phyloP scores from a whole-genome alignment of 2,888 invertebrate genomes.

The Cosmopolites sordidus region DNA sequence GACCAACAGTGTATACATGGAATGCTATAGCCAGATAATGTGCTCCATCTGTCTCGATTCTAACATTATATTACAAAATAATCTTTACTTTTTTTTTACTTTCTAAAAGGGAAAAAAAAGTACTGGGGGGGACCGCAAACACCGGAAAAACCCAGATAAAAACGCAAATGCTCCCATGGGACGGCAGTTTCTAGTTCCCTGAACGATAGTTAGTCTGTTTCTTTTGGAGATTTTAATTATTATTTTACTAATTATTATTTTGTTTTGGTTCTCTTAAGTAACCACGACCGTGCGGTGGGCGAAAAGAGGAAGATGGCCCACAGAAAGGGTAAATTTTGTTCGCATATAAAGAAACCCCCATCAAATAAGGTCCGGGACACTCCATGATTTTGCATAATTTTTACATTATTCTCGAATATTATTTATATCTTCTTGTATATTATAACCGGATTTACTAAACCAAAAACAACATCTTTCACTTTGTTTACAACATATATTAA shows the following conservation, averaged over 20 bases:
- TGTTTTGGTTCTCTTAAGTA: background rate
- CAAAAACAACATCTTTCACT: too few relatives aligned
- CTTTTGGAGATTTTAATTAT: too few relatives aligned
- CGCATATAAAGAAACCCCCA: too few relatives aligned
- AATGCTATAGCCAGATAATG: constrained; percentile 50
- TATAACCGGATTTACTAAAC: too few relatives aligned
- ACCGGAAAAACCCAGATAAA: constrained; percentile 18
- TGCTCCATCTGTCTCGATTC: constrained; percentile 46
- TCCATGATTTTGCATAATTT: too few relatives aligned
- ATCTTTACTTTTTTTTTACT: constrained; percentile 41
- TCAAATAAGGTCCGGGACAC: too few relatives aligned
- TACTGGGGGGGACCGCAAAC: constrained; percentile 13
- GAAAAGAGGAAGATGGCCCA: too few relatives aligned
- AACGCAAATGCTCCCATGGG: constrained; percentile 9
- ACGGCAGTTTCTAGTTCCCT: constrained; percentile 6
- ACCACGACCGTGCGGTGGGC: too few relatives aligned
- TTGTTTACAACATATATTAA: too few relatives aligned
- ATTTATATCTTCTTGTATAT: too few relatives aligned
- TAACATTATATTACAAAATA: constrained; percentile 48
- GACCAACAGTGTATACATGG: constrained; percentile 52
- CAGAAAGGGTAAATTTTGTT: too few relatives aligned
- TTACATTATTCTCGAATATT: too few relatives aligned
- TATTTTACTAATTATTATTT: background rate
- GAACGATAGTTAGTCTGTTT: background rate
- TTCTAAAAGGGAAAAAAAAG: constrained; percentile 14